Conservation (phyloP, 2,797 vertebrate species). For the Lagodon rhomboides region DNA sequence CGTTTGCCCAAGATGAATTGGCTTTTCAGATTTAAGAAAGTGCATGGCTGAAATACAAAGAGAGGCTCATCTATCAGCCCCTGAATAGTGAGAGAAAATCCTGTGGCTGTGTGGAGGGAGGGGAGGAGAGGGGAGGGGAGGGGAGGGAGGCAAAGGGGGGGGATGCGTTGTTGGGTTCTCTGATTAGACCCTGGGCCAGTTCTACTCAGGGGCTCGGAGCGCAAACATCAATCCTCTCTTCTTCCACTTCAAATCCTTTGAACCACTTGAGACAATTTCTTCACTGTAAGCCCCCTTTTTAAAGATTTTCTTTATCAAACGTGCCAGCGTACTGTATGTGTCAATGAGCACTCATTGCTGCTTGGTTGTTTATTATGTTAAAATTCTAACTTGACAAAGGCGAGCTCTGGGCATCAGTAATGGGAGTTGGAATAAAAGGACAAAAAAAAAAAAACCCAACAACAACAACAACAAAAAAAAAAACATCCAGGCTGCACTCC, state of each 20-base stretch:
- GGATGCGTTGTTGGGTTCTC: slow-evolving; percentile 77
- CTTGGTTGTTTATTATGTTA: slow-evolving; percentile 65
- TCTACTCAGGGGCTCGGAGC: slow-evolving; percentile 70
- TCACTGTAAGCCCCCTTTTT: slow-evolving; percentile 71
- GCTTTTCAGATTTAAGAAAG: slow-evolving; percentile 88
- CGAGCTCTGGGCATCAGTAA: slow-evolving; percentile 47
- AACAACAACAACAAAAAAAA: slow-evolving; percentile 50
- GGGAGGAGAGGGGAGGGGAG: neutral
- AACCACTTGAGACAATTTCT: slow-evolving; percentile 83
- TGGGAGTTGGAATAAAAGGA: slow-evolving; percentile 39
- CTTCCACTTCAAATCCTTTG: slow-evolving; percentile 81
- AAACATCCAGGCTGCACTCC: slow-evolving; percentile 48
- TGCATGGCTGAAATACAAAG: slow-evolving; percentile 86
- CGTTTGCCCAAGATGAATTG: slow-evolving; percentile 85
- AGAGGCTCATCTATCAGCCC: slow-evolving; percentile 85
- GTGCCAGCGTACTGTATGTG: slow-evolving; percentile 48
- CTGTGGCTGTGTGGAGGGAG: slow-evolving; percentile 70
- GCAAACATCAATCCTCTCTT: slow-evolving; percentile 84
- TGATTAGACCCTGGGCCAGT: slow-evolving; percentile 85
- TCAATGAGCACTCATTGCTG: slow-evolving; percentile 68
- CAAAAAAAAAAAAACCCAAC: slow-evolving; percentile 47
- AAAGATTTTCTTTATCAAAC: slow-evolving; percentile 73
- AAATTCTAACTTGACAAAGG: slow-evolving; percentile 63
- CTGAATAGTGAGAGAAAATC: slow-evolving; percentile 85
- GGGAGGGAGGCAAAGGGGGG: neutral